Base-by-base conservation (phyloP, 2,797 vertebrate species). In the Falco rusticolus region DNA sequence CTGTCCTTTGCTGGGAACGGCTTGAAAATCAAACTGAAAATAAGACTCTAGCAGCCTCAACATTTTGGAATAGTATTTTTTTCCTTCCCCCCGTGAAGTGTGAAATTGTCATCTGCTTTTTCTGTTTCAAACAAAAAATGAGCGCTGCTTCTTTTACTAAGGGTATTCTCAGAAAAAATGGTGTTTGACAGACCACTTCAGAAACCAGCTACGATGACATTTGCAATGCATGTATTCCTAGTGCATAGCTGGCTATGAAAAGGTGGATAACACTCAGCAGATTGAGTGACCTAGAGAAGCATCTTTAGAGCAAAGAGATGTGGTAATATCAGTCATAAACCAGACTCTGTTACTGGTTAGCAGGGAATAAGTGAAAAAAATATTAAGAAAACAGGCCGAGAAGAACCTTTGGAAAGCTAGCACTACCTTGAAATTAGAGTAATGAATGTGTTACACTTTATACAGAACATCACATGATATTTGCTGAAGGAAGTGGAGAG, bases 131-230 rank as follows among this genome's bases (percentile, higher is more conserved):
- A 93, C 11, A 72, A 61, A 80, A 91, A 95, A 57, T 21, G 43
- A 94, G 78, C 19, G 59, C 50, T 84, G 89, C 72, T 83, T 96
- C 79, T 80, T 87, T 68, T 61, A 53, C 41, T 72, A 81, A 74
- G 48, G 60, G 71, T 45, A 45, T n/a, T 47, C 29, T 75, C 87
- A 53, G 85, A 50, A 96, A 92, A n/a, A 94, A 77, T 0, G 12
- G 75, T 86, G 82, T 95, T 82, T 88, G 72, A 87, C 96, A 93
- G 84, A 93, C 50, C 83, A 81, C 33, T 88, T 95, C 84, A 96
- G 93, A 86, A 93, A 87, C 26, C 89, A 97, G 87, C 53, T 88
- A 84, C 1, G 61, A 79, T 61, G 87, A 83, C 90, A 85, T 95
- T 91, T 94, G 93, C 87, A 92, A 91, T 87, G 93, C 72, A 83